These are phyloP conservation scores for Drosophila phalerata DNA, from an alignment of 2,888 invertebrate genomes.

Conservation along the genomic window DNA sequence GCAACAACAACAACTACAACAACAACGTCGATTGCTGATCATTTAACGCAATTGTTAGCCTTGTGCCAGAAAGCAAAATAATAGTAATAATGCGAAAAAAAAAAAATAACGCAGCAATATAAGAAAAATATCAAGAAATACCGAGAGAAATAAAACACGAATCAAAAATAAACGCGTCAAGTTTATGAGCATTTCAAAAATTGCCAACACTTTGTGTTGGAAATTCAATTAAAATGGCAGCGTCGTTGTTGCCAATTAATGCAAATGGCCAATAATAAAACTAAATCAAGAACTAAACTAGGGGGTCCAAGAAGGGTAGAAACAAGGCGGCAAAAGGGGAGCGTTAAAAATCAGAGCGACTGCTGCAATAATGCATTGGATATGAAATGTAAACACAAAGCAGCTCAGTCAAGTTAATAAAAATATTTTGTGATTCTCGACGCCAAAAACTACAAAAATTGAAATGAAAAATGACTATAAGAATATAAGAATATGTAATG, in stretches of 20 bases:
- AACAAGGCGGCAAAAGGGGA: background rate
- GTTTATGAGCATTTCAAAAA: conserved; percentile 70
- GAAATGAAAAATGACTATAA: too few relatives aligned
- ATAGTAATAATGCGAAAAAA: conserved; percentile 72
- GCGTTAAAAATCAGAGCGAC: background rate
- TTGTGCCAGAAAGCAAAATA: conserved; percentile 79
- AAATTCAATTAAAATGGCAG: conserved; percentile 77
- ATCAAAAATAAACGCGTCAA: conserved; percentile 61
- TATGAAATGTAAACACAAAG: conserved; percentile 59
- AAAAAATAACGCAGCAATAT: conserved; percentile 22
- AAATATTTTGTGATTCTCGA: conserved; percentile 51
- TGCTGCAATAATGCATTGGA: conserved; percentile 31
- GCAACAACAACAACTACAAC: conserved; percentile 29
- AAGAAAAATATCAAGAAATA: conserved; percentile 39
- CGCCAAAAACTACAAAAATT: conserved; percentile 37
- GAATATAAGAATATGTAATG: background rate
- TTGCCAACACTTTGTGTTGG: conserved; percentile 64
- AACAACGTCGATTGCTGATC: conserved; percentile 34
- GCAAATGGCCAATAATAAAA: conserved; percentile 72
- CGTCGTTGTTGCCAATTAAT: conserved; percentile 68
- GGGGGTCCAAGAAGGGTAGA: background rate
- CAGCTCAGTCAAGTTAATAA: conserved; percentile 59
- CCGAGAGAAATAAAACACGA: conserved; percentile 55
- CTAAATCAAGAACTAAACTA: conserved; percentile 49
- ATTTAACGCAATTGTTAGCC: conserved; percentile 75